Percentiles rank a stretch among this genome's conserved stretches.
Conservation (phyloP, 1,140 invertebrate species). For the Asobara japonica region DNA sequence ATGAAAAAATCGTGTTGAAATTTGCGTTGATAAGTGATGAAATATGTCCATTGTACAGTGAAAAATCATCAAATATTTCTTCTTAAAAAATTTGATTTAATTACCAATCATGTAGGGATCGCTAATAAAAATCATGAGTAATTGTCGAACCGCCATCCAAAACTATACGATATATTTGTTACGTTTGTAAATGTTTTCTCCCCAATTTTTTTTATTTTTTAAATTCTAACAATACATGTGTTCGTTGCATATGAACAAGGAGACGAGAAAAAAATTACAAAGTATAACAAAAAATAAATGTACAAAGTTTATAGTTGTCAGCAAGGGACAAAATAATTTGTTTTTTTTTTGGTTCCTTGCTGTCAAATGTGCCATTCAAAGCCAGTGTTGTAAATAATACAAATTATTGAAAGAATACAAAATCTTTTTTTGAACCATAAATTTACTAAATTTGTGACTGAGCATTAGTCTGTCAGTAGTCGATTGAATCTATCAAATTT, state of each 20-base stretch:
- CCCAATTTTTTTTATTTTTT: conserved; percentile 24
- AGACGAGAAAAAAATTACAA: conserved; percentile 8
- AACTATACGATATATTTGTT: conserved; percentile 30
- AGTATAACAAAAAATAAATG: conserved; percentile 45
- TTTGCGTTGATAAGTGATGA: conserved; percentile 14
- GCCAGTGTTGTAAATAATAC: conserved; percentile 46
- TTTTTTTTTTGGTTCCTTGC: conserved; percentile 43
- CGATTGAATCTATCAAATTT: no score
- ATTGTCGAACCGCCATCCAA: no score
- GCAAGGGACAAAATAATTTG: conserved; percentile 34
- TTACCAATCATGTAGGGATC: background rate
- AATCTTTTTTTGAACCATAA: conserved; percentile 30
- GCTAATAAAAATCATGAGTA: conserved; percentile 19
- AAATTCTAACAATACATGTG: conserved; percentile 15
- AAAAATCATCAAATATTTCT: conserved; percentile 6
- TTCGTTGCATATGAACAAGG: background rate
- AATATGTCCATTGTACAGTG: conserved; percentile 31
- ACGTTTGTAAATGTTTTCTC: conserved; percentile 34
- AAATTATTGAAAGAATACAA: conserved; percentile 28
- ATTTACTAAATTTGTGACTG: conserved; percentile 14
- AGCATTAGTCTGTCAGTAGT: no score
- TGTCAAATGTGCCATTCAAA: conserved; percentile 53
- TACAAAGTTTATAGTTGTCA: conserved; percentile 59
- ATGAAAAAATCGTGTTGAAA: background rate
- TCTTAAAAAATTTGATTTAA: background rate